Evolutionary conservation across 2,113 vertebrate genomes (phyloP).

Genomic region (Echinops telfairi): DNA sequence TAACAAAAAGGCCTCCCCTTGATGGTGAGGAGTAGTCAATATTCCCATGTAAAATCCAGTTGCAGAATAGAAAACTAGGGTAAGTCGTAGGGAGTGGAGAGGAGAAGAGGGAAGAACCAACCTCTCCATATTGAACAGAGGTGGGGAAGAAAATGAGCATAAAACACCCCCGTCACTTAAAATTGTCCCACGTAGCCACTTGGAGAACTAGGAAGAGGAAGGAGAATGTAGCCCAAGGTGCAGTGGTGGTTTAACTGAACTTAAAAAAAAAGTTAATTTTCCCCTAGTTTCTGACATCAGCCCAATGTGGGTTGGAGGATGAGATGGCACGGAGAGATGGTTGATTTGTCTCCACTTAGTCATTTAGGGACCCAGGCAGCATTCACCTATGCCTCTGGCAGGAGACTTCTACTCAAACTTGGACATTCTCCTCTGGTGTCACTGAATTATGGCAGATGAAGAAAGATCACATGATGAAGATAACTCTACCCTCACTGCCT

Average conservation of each 20-base stretch:
- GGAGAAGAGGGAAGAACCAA: neutral
- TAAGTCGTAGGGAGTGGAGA: neutral
- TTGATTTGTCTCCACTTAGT: neutral
- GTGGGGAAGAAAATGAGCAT: neutral
- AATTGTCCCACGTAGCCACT: neutral
- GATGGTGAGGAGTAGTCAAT: neutral
- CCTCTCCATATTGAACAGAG: neutral
- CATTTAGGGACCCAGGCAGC: neutral
- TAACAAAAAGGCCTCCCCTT: neutral
- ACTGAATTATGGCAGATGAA: neutral
- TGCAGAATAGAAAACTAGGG: neutral
- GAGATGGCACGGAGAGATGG: neutral
- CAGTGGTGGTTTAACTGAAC: too few species aligned
- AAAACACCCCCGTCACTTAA: neutral
- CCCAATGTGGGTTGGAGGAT: too few species aligned
- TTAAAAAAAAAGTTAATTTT: neutral
- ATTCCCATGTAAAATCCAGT: conserved; percentile 45
- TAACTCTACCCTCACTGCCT: neutral
- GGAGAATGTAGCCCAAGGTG: neutral
- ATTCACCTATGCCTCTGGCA: neutral
- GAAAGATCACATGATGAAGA: neutral
- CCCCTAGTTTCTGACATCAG: neutral
- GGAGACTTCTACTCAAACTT: neutral
- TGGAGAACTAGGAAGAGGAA: neutral
- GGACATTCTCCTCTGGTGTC: neutral